These are phyloP conservation scores for Chelonoidis abingdonii DNA, from an alignment of 2,113 vertebrate genomes.

Conservation along the genomic window DNA sequence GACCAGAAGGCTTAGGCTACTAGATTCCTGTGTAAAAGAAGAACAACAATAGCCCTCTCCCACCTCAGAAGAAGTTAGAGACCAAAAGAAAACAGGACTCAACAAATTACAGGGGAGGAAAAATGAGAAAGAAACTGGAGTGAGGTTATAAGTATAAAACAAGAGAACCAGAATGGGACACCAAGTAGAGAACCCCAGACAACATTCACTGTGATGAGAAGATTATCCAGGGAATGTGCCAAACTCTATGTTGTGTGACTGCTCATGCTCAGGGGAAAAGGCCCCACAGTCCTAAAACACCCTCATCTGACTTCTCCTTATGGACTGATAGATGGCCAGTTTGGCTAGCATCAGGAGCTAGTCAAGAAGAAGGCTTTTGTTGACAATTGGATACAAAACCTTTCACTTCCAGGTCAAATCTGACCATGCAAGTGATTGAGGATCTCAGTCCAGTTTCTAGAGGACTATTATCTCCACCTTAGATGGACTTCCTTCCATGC, in stretches of 20 bases:
- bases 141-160: background rate
- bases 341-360: background rate
- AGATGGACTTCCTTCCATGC: background rate
- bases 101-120: background rate
- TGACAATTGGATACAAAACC: background rate
- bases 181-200: background rate
- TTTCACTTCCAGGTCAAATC: background rate
- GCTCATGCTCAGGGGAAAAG: background rate
- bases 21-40: background rate
- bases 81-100: background rate
- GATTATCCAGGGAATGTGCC: background rate
- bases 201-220: background rate
- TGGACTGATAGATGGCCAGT: background rate
- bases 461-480: background rate
- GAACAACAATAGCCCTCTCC: background rate
- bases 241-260: background rate
- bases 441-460: background rate
- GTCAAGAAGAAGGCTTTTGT: background rate
- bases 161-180: background rate
- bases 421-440: background rate
- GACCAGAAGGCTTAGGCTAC: background rate
- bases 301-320: background rate
- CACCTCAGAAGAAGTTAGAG: background rate
- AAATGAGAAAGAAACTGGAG: background rate
- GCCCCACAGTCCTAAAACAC: accelerated